A percentile compares a stretch with the other conserved stretches of the same genome.
phyloP scores from a whole-genome alignment of 2,797 vertebrate species.

The Aeoliscus strigatus region DNA sequence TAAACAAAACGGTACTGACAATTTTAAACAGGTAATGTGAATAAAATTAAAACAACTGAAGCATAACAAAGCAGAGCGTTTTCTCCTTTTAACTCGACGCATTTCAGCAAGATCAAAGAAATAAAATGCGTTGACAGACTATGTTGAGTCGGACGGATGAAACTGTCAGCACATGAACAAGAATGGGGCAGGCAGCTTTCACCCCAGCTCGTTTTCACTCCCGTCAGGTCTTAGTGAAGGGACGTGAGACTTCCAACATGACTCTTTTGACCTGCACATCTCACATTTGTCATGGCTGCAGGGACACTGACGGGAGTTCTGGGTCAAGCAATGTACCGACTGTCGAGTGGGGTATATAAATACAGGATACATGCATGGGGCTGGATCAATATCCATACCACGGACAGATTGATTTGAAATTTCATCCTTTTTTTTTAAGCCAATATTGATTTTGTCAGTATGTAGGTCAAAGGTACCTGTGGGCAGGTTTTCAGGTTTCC shows the following conservation, averaged over 20 bases:
- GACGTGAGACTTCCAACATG: slow-evolving; percentile 44
- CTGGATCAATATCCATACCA: too few relatives aligned
- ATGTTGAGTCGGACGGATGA: slow-evolving; percentile 19
- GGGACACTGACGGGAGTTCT: slow-evolving; percentile 10
- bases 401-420: too few relatives aligned
- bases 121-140: slow-evolving; percentile 30
- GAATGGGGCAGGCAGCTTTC: slow-evolving; percentile 39
- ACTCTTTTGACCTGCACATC: slow-evolving; percentile 33
- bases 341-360: slow-evolving; percentile 11
- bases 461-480: not conserved
- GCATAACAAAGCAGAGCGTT: slow-evolving; percentile 3
- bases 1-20: slow-evolving; percentile 32
- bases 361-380: not conserved
- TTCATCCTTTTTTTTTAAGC: not conserved
- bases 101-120: slow-evolving; percentile 7
- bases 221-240: slow-evolving; percentile 35
- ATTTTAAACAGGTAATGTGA: slow-evolving; percentile 6
- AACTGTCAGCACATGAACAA: slow-evolving; percentile 51
- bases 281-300: slow-evolving; percentile 17
- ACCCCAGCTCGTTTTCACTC: slow-evolving; percentile 35
- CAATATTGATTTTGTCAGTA: not conserved
- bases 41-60: slow-evolving; percentile 5
- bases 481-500: too few relatives aligned
- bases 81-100: slow-evolving; percentile 12
- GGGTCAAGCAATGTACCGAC: not conserved